Percentiles rank a stretch among this genome's conserved stretches.
Evolutionary conservation across 2,888 invertebrate genomes (phyloP).

Genomic region (Apomyelois bistriatella): DNA sequence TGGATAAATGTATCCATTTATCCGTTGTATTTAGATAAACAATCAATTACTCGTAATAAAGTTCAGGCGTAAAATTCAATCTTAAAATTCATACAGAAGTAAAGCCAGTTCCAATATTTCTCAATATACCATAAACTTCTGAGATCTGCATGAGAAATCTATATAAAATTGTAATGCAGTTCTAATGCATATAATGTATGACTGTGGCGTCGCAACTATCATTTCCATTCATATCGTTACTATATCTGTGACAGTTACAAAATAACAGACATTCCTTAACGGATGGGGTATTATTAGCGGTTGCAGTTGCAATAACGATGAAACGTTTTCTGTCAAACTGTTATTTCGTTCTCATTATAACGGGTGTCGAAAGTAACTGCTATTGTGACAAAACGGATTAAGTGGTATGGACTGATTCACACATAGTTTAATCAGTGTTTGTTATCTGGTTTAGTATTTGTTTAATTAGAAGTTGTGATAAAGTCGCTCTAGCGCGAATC

Average conservation of each 20-base stretch:
- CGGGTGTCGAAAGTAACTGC: constrained; percentile 23
- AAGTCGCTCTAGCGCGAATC: no score
- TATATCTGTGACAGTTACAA: constrained; percentile 27
- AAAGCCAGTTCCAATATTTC: background rate
- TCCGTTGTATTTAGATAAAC: no score
- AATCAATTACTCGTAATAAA: no score
- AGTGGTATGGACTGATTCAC: constrained; percentile 3
- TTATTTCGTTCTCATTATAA: constrained; percentile 25
- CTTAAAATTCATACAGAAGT: no score
- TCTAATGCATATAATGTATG: constrained; percentile 13
- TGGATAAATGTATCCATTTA: no score
- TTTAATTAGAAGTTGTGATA: background rate
- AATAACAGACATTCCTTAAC: constrained; percentile 33
- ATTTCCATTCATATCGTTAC: constrained; percentile 17
- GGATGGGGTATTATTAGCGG: constrained; percentile 36
- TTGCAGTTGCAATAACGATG: constrained; percentile 29
- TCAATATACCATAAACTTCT: background rate
- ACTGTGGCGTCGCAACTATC: constrained; percentile 14
- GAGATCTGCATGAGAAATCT: background rate
- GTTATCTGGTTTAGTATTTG: background rate
- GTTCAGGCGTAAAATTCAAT: no score
- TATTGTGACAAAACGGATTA: constrained; percentile 9
- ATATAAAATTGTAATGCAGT: background rate
- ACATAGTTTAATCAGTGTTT: background rate
- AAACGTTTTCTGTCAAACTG: constrained; percentile 20